Evolutionary conservation across 64 coral and sea anemone genomes (phyloP).

Genomic region (Stichodactyla helianthus): DNA sequence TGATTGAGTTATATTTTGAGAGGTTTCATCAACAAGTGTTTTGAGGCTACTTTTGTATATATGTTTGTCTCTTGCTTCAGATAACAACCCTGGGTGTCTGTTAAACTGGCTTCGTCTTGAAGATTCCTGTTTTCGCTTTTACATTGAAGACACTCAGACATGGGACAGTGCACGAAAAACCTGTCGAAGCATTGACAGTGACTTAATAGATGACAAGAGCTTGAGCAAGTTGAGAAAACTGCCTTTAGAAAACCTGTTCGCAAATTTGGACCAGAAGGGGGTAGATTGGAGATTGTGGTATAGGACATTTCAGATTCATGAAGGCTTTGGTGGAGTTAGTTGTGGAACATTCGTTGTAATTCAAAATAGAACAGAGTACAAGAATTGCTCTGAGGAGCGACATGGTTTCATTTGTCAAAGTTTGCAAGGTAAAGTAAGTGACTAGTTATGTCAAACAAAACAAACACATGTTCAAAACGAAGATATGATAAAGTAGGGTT

Average conservation of each 20-base stretch:
- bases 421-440: not conserved
- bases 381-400: not conserved
- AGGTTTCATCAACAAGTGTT: no score
- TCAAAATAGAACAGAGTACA: not conserved
- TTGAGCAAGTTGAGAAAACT: not conserved
- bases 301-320: not conserved
- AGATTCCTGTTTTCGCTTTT: not conserved
- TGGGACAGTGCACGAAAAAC: not conserved
- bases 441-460: no score
- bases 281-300: not conserved
- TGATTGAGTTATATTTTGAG: no score
- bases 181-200: not conserved
- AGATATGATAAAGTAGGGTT: no score
- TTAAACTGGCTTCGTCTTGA: not conserved
- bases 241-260: not conserved
- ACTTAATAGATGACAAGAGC: not conserved
- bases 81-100: not conserved
- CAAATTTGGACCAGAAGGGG: not conserved
- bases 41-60: not conserved
- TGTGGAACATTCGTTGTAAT: not conserved
- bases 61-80: not conserved
- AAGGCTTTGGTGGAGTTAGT: not conserved
- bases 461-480: no score
- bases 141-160: not conserved
- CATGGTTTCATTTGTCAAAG: not conserved